A percentile compares a stretch with the other conserved stretches of the same genome.
phyloP scores from a whole-genome alignment of 2,113 vertebrate genomes.

The Catagonus wagneri region DNA sequence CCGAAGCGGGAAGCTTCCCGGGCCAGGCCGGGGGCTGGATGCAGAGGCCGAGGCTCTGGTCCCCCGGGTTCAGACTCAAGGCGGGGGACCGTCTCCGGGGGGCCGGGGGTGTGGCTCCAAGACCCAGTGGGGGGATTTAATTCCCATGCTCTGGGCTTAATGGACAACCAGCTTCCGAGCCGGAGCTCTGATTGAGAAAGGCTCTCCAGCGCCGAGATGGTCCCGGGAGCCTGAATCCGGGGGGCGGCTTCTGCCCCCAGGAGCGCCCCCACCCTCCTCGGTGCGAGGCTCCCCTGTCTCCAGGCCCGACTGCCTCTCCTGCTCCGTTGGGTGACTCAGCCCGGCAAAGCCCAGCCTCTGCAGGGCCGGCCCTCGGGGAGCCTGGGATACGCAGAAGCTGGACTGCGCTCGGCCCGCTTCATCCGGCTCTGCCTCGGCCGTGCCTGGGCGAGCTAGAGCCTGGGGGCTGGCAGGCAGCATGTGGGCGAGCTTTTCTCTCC shows the following conservation, averaged over 20 bases:
- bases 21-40: neutral
- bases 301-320: neutral
- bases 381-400: no score
- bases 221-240: neutral
- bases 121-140: neutral
- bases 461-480: neutral
- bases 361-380: fast-evolving
- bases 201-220: neutral
- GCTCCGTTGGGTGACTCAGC: neutral
- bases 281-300: neutral
- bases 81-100: neutral
- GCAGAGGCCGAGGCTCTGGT: neutral
- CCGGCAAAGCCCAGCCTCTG: neutral
- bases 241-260: neutral
- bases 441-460: no score
- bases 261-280: neutral
- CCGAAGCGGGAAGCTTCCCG: neutral
- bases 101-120: neutral
- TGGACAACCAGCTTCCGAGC: neutral
- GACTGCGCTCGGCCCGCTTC: no score
- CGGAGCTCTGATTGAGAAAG: neutral
- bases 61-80: neutral
- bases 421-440: no score
- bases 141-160: neutral
- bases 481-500: neutral